phyloP scores from a whole-genome alignment of 1,140 invertebrate species.

The Pollicipes pollicipes region DNA sequence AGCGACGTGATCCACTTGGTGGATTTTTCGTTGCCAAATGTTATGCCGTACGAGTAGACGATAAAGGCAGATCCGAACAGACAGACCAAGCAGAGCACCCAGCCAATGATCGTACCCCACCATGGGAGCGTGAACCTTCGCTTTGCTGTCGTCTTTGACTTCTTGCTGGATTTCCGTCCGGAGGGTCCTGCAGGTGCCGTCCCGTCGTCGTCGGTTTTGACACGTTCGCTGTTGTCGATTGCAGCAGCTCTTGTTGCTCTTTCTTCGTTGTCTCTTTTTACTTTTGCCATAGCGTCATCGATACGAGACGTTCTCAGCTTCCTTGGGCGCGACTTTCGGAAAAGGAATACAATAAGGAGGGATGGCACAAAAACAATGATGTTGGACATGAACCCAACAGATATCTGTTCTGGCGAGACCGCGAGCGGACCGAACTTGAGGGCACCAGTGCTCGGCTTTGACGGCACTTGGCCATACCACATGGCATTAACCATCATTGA shows the following conservation, averaged over 20 bases:
- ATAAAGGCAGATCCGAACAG: conserved; percentile 28
- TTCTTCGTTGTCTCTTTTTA: conserved; percentile 1
- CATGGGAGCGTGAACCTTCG: conserved; percentile 17
- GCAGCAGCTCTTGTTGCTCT: neutral
- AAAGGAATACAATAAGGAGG: conserved; percentile 28
- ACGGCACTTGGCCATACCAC: conserved; percentile 10
- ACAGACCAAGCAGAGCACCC: conserved; percentile 27
- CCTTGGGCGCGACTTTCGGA: conserved; percentile 18
- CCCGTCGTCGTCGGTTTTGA: neutral
- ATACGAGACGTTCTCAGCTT: conserved; percentile 16
- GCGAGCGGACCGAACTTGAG: neutral
- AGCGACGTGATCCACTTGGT: conserved; percentile 37
- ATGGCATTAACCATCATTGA: conserved; percentile 37
- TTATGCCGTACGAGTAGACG: conserved; percentile 32
- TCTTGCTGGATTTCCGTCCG: neutral
- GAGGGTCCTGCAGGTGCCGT: neutral
- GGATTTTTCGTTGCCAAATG: conserved; percentile 35
- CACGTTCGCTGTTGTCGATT: neutral
- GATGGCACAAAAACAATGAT: conserved; percentile 33
- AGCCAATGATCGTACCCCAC: conserved; percentile 24
- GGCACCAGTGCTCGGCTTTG: neutral
- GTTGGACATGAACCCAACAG: conserved; percentile 26
- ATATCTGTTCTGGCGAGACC: conserved; percentile 18
- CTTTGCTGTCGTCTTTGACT: conserved; percentile 11
- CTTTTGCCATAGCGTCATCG: conserved; percentile 12